These are phyloP conservation scores for Hylia prasina DNA, from an alignment of 2,113 vertebrate species.

Conservation along the genomic window DNA sequence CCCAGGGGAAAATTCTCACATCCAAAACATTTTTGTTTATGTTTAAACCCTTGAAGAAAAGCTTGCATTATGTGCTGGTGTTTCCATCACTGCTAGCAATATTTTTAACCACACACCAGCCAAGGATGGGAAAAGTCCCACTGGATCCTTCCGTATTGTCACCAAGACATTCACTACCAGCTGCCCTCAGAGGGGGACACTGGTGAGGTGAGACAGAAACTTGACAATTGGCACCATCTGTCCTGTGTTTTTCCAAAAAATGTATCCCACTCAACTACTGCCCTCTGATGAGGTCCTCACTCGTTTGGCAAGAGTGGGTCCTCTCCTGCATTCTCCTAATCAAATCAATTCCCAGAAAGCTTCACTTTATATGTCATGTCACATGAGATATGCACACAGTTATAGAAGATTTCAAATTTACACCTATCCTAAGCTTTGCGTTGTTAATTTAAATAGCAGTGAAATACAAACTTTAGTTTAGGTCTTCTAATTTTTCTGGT, in stretches of 20 bases:
- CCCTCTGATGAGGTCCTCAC: background rate
- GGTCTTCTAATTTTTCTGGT: background rate
- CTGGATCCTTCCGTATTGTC: background rate
- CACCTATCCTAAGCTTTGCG: background rate
- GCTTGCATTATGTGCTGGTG: background rate
- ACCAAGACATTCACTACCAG: background rate
- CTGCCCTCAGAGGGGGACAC: background rate
- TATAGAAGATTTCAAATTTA: background rate
- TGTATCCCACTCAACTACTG: background rate
- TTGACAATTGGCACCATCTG: background rate
- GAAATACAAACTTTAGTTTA: background rate
- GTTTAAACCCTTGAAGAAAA: background rate
- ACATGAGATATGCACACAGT: background rate
- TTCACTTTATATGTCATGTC: background rate
- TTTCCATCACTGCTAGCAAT: background rate
- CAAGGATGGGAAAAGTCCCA: background rate
- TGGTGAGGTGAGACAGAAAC: background rate
- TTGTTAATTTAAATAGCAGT: background rate
- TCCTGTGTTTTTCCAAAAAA: background rate
- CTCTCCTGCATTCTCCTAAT: background rate
- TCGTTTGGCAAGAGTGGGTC: background rate
- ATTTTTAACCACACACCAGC: background rate
- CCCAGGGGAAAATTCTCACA: background rate
- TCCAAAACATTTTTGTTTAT: background rate
- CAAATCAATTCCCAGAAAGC: background rate